Evolutionary conservation across 2,888 invertebrate genomes (phyloP), one percentile per base, ranked within the genome.

Genomic region (Punctoribates punctum): DNA sequence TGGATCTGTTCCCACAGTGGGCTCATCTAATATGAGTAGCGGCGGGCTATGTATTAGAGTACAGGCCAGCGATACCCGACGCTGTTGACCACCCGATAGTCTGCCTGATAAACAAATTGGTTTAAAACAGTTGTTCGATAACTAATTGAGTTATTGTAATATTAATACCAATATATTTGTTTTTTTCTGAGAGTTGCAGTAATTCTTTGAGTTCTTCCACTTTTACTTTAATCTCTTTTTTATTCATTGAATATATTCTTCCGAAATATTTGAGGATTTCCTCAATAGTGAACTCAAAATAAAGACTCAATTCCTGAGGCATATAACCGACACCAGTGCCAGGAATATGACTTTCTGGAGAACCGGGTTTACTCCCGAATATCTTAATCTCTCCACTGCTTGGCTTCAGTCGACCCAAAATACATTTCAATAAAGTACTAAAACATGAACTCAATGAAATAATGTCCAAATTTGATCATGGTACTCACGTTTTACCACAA

Each of bases 191-290:
- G 82, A 96, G 86, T 84, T 95, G 93, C 67, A 96, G 88, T 84
- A 96, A 95, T 83, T 94, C 92, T 42, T 95, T 86, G 20, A 96
- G 87, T 85, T 96, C 95, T 81, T 90, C 88, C 80, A 93, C 88
- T 81, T 95, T 88, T 80, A 91, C 91, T 75, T 87, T 85, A 80
- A 96, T 93, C 85, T 93, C 91, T 29, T 87, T 84, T 42, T 91
- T 90, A 83, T 89, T 87, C 95, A 96, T 95, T 80, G 94, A 92
- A 85, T 94, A 94, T 82, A 96, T 93, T 90, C 94, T 92, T 62
- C 96, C 96, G 85, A 96, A 96, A 85, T 95, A 96, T 89, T 92
- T 90, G 91, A 96, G 91, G 0, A 95, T 95, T 84, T 96, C 96
- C 79, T 90, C 89, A 82, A 96, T 95, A 42, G 94, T 91, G 85